Conservation (phyloP, 2,888 invertebrate species). For the Mythimna pallens region DNA sequence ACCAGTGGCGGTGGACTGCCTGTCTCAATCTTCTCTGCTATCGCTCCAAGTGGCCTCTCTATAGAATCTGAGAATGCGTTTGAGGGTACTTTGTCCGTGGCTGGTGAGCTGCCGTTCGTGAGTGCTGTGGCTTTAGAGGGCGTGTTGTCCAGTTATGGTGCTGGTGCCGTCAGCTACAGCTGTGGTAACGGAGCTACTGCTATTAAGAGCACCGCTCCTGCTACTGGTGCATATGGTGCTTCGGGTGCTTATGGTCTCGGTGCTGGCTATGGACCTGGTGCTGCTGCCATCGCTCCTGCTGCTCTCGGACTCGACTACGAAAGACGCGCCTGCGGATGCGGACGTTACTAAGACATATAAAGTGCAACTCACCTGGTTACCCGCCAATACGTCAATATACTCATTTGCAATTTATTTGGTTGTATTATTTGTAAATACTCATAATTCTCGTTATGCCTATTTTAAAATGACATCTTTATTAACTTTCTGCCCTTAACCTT, state of each 20-base stretch:
- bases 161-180: conserved; percentile 49
- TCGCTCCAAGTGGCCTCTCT: conserved; percentile 48
- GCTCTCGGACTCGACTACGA: conserved; percentile 11
- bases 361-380: no score
- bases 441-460: no score
- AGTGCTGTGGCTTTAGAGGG: conserved; percentile 48
- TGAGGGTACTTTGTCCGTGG: conserved; percentile 50
- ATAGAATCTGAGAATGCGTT: conserved; percentile 57
- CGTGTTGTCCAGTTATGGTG: conserved; percentile 46
- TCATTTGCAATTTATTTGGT: no score
- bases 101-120: conserved; percentile 55
- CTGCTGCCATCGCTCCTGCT: conserved; percentile 14
- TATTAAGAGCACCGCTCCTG: conserved; percentile 28
- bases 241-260: conserved; percentile 20
- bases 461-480: no score
- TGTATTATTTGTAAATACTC: no score
- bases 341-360: not conserved
- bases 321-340: conserved; percentile 25
- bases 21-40: conserved; percentile 45
- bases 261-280: not conserved
- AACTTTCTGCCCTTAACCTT: no score
- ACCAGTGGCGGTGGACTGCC: conserved; percentile 56
- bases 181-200: conserved; percentile 49
- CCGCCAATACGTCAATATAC: no score
- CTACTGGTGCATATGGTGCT: conserved; percentile 25